These are phyloP conservation scores for Alexandromys fortis DNA, from an alignment of 2,113 vertebrate genomes.

Conservation along the genomic window DNA sequence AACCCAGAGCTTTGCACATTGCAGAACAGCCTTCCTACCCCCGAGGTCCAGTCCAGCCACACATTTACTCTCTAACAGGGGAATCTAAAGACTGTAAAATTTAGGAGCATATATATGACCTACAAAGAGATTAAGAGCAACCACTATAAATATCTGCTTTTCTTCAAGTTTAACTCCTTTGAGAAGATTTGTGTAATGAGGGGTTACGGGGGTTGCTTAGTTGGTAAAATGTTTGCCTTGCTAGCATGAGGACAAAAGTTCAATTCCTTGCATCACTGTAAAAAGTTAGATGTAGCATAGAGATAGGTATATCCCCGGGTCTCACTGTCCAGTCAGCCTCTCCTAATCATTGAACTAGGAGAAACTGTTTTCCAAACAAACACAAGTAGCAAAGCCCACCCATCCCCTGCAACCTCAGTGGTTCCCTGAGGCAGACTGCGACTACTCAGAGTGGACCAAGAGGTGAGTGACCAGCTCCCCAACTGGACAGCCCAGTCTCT, in stretches of 20 bases:
- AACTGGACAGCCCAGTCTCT: too few species aligned
- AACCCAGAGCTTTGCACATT: not conserved
- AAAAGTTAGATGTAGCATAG: not conserved
- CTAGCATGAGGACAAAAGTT: not conserved
- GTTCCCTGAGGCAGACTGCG: too few species aligned
- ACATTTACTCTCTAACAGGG: conserved; percentile 29
- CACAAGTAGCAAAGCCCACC: too few species aligned
- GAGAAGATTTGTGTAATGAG: conserved; percentile 17
- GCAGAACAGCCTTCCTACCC: not conserved
- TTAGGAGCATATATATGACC: not conserved
- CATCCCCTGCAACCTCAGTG: too few species aligned
- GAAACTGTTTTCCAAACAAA: not conserved
- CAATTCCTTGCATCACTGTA: not conserved
- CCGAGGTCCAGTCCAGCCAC: not conserved
- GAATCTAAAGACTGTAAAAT: not conserved
- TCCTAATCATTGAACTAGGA: not conserved
- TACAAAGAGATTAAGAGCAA: not conserved
- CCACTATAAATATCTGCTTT: conserved; percentile 6
- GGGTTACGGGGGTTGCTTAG: not conserved
- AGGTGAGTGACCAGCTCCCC: too few species aligned
- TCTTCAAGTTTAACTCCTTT: not conserved
- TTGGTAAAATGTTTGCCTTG: not conserved
- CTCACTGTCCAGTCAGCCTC: not conserved
- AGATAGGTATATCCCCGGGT: too few species aligned
- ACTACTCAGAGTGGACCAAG: too few species aligned